Evolutionary conservation across 2,113 vertebrate genomes (phyloP), one percentile per base, ranked within the genome.

Genomic region (Nothocercus julius): DNA sequence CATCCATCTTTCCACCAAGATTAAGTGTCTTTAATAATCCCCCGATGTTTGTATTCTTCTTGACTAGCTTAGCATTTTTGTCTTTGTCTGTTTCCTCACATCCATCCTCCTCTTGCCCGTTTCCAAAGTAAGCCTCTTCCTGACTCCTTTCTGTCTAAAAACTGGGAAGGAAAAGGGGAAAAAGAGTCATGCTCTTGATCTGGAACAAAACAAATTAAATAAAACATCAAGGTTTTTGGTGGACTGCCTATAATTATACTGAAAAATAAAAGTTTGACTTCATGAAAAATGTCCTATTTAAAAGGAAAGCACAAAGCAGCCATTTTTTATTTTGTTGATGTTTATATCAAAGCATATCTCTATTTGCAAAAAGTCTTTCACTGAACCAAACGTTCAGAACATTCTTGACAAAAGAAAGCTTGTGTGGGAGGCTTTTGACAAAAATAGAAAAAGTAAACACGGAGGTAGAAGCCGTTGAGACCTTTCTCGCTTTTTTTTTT

Each of bases 271-370:
- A 85, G 53, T 87, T 85, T 74, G 74, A 78, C 61, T 61, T 84
- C 2, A 61, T 85, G 54, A 76, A 90, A 90, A 95, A 94, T 72
- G 32, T 40, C 22, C 24, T 63, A 30, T 92, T 92, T 84, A 44
- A 74, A 58, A 51, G 56, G 40, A 68, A 77, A 90, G 25, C 32
- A 53, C n/a, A 88, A 66, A 85, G n/a, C 24, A 85, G 25, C 11
- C 56, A 36, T 22, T 62, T 92, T 82, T 89, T 92, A 68, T 68
- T 89, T 89, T 87, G 64, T 58, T 72, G 66, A 67, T 16, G 18
- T 68, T 96, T 91, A 92, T 38, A 89, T 87, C 20, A 90, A 93
- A 83, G 56, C 42, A 54, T 87, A 9, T 25, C 18, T 77, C 87
- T 85, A 84, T 91, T 80, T 81, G 27, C 24, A 32, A 76, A 77